Percentiles rank a stretch among this genome's conserved stretches.
These are phyloP conservation scores for Callopanchax toddi DNA, from an alignment of 2,113 vertebrate genomes.

Conservation along the genomic window DNA sequence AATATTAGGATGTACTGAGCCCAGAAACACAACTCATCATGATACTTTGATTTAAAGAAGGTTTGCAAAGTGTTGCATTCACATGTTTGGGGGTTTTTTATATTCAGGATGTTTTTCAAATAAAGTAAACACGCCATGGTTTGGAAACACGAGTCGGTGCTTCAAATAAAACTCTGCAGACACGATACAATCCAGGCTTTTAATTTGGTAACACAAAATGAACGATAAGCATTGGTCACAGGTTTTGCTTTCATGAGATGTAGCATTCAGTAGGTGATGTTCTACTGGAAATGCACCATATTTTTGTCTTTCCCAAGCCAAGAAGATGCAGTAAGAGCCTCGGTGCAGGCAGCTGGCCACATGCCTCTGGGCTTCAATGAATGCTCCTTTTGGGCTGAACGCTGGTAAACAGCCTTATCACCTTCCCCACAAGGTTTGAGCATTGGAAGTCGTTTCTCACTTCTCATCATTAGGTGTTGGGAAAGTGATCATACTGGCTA, in stretches of 20 bases:
- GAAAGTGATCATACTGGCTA: slow-evolving; percentile 29
- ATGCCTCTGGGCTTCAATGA: slow-evolving; percentile 69
- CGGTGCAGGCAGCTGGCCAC: slow-evolving; percentile 51
- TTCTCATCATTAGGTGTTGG: slow-evolving; percentile 37
- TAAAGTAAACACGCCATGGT: slow-evolving; percentile 3
- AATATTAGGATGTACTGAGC: no score
- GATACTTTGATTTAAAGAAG: no score
- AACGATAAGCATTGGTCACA: slow-evolving; percentile 51
- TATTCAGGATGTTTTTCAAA: slow-evolving; percentile 4
- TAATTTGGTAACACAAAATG: not conserved
- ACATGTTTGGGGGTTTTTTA: no score
- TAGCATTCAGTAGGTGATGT: slow-evolving; percentile 61
- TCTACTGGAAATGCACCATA: slow-evolving; percentile 43
- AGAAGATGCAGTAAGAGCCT: slow-evolving; percentile 55
- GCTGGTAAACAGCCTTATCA: slow-evolving; percentile 71
- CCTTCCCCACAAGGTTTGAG: slow-evolving; percentile 53
- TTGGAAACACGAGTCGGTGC: not conserved
- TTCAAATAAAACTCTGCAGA: slow-evolving; percentile 13
- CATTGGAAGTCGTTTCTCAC: slow-evolving; percentile 26
- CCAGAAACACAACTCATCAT: no score
- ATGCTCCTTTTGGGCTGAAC: slow-evolving; percentile 59
- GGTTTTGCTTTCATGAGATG: slow-evolving; percentile 39
- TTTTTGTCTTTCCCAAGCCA: slow-evolving; percentile 49
- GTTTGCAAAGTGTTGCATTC: no score
- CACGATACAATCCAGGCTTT: not conserved